Evolutionary conservation across 2,888 invertebrate species (phyloP), one percentile per base, ranked within the genome.

Genomic region (Drosophila vallismaia): DNA sequence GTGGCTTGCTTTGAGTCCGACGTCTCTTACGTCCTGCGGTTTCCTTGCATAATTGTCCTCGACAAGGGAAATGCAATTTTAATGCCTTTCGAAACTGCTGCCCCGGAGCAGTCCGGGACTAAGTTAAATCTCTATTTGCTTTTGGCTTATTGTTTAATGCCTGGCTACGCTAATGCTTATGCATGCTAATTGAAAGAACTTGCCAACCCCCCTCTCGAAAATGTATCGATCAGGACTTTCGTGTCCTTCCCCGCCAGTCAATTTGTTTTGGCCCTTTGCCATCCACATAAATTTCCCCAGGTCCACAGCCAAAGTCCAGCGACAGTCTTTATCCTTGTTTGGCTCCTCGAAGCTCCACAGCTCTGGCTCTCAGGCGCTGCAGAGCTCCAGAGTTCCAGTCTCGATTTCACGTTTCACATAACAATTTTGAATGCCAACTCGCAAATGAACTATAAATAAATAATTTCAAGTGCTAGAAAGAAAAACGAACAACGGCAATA

Each of bases 361-460:
- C 33, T 26, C 29, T 19, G 19, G 19, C 19, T 19, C 19, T 1
- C 1, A 19, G 19, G 19, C 1, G 19, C 19, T 40, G n/a, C 28
- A 28, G 28, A 4, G 28, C 28, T 5, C 5, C 28, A 26, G 36
- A 36, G 42, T 44, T 33, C 54, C 36, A 54, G 51, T 33, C 63
- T 28, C 29, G 58, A 46, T 42, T 58, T 48, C 69, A 62, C 56
- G 70, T 52, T 75, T 60, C 74, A 62, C 74, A 79, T 79, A 68
- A 68, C 72, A 72, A 57, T 80, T 77, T 77, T 81, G 80, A 82
- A 72, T 72, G 83, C 69, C 75, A 79, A 70, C 76, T 85, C 86
- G 78, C 86, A 83, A 83, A 85, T 83, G 83, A 85, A 82, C 86
- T 80, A 83, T 83, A 82, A 83, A 83, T 85, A 83, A 83, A 80